A percentile compares a stretch with the other conserved stretches of the same genome.
phyloP scores from a whole-genome alignment of 35 echinoderm and acorn worm genomes.

The Lytechinus pictus region DNA sequence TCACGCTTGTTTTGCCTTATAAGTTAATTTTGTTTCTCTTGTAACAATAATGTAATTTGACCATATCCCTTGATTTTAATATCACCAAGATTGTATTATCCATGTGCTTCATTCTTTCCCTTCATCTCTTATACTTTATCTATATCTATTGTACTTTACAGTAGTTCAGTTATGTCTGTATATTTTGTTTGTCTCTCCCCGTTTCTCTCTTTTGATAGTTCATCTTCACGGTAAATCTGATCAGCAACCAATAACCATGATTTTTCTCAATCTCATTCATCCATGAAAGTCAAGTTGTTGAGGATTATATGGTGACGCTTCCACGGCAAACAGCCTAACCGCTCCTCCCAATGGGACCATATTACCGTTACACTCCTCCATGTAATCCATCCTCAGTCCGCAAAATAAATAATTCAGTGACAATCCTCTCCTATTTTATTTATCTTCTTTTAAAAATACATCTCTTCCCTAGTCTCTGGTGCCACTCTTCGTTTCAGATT shows the following conservation, averaged over 20 bases:
- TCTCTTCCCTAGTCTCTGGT: background rate
- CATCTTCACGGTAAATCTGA: background rate
- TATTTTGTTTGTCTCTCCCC: too few species aligned
- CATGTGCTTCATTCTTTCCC: background rate
- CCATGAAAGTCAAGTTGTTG: background rate
- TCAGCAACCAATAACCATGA: background rate
- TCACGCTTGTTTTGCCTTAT: too few species aligned
- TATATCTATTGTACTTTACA: background rate
- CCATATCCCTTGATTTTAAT: too few species aligned
- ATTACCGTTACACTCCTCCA: background rate
- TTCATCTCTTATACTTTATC: background rate
- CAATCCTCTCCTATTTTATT: background rate
- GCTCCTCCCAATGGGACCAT: background rate
- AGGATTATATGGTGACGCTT: conserved; percentile 15
- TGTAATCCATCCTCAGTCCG: conserved; percentile 33
- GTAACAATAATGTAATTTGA: too few species aligned
- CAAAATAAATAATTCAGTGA: conserved; percentile 36
- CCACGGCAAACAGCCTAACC: conserved; percentile 13
- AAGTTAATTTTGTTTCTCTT: too few species aligned
- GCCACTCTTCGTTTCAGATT: background rate
- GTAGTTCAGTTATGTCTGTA: too few species aligned
- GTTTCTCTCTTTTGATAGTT: background rate
- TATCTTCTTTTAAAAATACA: too few species aligned
- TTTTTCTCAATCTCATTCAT: background rate
- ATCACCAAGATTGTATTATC: too few species aligned